These are phyloP conservation scores for Sandelia bainsii DNA, from an alignment of 2,797 vertebrate species.

Conservation along the genomic window DNA sequence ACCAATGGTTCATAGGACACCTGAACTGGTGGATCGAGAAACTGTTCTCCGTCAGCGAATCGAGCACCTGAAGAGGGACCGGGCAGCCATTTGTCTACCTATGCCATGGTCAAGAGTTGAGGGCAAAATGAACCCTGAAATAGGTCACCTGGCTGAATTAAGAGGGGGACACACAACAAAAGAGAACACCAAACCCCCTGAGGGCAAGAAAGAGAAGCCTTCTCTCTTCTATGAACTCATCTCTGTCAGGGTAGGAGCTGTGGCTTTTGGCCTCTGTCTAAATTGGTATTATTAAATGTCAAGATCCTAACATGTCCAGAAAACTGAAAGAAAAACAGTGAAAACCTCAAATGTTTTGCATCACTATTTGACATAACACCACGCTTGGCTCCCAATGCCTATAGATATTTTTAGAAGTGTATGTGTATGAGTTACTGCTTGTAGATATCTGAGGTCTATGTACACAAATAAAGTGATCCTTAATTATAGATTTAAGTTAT, in stretches of 20 bases:
- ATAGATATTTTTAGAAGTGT: slow-evolving; percentile 3
- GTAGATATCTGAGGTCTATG: too few relatives aligned
- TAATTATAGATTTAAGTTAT: too few relatives aligned
- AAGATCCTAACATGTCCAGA: background rate
- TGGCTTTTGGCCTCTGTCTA: background rate
- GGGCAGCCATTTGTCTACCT: slow-evolving; percentile 83
- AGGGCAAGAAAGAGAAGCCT: slow-evolving; percentile 82
- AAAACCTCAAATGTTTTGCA: background rate
- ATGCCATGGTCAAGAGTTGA: slow-evolving; percentile 53
- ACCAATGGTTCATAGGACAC: too few relatives aligned
- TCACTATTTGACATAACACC: background rate
- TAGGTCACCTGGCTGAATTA: slow-evolving; percentile 65
- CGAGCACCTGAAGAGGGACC: slow-evolving; percentile 77
- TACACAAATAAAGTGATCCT: too few relatives aligned
- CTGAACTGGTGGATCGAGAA: slow-evolving; percentile 64
- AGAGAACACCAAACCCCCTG: slow-evolving; percentile 56
- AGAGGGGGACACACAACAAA: slow-evolving; percentile 54
- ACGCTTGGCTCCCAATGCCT: background rate
- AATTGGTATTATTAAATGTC: background rate
- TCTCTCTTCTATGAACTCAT: slow-evolving; percentile 86
- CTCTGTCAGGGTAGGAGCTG: slow-evolving; percentile 86
- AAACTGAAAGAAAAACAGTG: background rate
- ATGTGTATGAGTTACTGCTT: too few relatives aligned
- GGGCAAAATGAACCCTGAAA: slow-evolving; percentile 61
- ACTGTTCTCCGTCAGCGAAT: slow-evolving; percentile 80